These are phyloP conservation scores for Microchirus variegatus DNA, from an alignment of 2,797 vertebrate genomes.

Conservation along the genomic window DNA sequence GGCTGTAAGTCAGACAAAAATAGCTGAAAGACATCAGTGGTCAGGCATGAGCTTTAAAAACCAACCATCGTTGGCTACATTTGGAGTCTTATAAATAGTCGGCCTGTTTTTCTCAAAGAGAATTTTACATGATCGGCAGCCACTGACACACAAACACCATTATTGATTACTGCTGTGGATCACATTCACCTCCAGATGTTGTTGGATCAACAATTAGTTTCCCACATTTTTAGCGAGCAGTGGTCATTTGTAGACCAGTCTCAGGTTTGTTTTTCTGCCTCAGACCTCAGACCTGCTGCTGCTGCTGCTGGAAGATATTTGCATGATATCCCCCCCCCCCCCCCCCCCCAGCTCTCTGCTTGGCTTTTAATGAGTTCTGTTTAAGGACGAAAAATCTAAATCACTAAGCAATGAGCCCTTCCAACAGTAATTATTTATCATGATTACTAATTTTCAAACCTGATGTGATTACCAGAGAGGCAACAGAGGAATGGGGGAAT, in stretches of 20 bases:
- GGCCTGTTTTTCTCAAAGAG: background rate
- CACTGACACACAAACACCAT: background rate
- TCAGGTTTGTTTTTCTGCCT: background rate
- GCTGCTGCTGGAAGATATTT: no score
- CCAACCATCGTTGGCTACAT: no score
- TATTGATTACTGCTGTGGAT: no score
- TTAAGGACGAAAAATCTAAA: slow-evolving; percentile 15
- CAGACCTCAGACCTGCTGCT: slow-evolving; percentile 14
- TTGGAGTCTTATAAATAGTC: no score
- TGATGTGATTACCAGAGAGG: background rate
- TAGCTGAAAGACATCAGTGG: no score
- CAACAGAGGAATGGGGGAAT: background rate
- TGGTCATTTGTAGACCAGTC: slow-evolving; percentile 7
- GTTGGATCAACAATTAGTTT: slow-evolving; percentile 23
- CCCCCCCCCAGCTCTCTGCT: no score
- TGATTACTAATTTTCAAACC: no score
- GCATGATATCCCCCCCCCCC: no score
- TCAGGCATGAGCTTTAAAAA: no score
- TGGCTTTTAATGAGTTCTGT: slow-evolving; percentile 5
- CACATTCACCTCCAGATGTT: background rate
- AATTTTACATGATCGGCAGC: no score
- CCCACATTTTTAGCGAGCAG: slow-evolving; percentile 27
- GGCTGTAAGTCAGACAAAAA: no score
- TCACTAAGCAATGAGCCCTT: slow-evolving; percentile 14
- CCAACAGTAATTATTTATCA: background rate